Evolutionary conservation across 2,888 invertebrate species (phyloP).

Genomic region (Lathronympha strigana): DNA sequence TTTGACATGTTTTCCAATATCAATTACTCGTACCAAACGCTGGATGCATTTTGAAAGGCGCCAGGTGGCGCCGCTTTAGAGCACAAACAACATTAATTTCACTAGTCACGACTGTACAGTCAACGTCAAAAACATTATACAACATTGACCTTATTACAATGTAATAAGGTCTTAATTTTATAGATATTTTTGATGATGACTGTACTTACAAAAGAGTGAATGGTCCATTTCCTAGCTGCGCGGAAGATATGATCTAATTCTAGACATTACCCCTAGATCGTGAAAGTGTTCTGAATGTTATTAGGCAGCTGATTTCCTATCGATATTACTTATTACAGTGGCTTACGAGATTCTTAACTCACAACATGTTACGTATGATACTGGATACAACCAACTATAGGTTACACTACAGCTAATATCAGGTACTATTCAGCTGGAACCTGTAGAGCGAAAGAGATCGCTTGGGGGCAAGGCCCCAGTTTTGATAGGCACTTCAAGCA

Average conservation of each 20-base stretch:
- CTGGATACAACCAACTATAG: background rate
- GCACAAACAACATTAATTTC: slow-evolving; percentile 2
- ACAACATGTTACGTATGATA: slow-evolving; percentile 4
- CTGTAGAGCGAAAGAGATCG: no score
- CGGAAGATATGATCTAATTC: slow-evolving; percentile 60
- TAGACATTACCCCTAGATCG: slow-evolving; percentile 46
- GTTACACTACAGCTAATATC: no score
- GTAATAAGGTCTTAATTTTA: no score
- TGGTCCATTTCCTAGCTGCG: slow-evolving; percentile 60
- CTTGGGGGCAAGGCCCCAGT: no score
- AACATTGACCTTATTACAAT: no score
- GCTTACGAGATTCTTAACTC: slow-evolving; percentile 4
- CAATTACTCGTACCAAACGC: no score
- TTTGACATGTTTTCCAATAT: no score
- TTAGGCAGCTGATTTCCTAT: slow-evolving; percentile 40
- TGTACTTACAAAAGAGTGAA: slow-evolving; percentile 49
- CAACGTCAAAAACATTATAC: no score
- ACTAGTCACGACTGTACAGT: slow-evolving; percentile 44
- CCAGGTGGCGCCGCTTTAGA: background rate
- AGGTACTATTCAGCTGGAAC: no score
- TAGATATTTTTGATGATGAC: no score
- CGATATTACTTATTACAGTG: slow-evolving; percentile 31
- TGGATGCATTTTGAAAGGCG: background rate
- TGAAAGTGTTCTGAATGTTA: slow-evolving; percentile 58
- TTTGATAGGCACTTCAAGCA: no score